Percentiles rank a stretch among this genome's conserved stretches.
These are phyloP conservation scores for Heteropelma amictum DNA, from an alignment of 2,888 invertebrate species.

Conservation along the genomic window DNA sequence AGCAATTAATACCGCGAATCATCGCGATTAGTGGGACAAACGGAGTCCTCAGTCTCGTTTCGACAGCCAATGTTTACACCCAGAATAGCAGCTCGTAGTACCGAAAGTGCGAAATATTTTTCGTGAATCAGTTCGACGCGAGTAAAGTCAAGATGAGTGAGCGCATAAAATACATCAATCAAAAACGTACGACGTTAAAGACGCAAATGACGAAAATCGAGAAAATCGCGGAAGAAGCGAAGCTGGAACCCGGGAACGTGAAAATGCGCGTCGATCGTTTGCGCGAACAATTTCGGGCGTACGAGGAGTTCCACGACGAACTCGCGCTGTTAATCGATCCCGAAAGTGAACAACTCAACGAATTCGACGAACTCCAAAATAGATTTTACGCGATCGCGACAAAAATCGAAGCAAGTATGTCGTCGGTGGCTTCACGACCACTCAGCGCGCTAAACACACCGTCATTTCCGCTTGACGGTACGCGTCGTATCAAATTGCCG, in stretches of 20 bases:
- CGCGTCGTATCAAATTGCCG: no score
- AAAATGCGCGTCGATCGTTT: conserved; percentile 22
- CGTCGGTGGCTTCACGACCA: neutral
- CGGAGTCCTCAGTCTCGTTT: no score
- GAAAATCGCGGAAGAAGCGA: conserved; percentile 17
- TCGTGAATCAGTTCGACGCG: neutral
- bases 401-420: neutral
- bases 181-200: conserved; percentile 21
- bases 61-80: no score
- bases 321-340: conserved; percentile 24
- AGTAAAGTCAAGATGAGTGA: conserved; percentile 6
- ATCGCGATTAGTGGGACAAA: no score
- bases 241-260: conserved; percentile 12
- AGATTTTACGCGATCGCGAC: conserved; percentile 29
- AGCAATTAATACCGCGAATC: neutral
- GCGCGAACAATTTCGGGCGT: conserved; percentile 19
- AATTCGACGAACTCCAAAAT: conserved; percentile 24
- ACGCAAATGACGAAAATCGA: conserved; percentile 27
- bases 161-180: conserved; percentile 34
- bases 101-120: neutral
- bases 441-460: neutral
- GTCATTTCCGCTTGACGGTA: neutral
- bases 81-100: neutral
- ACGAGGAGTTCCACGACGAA: conserved; percentile 33
- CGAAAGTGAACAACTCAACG: neutral